Conservation (phyloP, 2,797 vertebrate species). For the Hyperoplus immaculatus region DNA sequence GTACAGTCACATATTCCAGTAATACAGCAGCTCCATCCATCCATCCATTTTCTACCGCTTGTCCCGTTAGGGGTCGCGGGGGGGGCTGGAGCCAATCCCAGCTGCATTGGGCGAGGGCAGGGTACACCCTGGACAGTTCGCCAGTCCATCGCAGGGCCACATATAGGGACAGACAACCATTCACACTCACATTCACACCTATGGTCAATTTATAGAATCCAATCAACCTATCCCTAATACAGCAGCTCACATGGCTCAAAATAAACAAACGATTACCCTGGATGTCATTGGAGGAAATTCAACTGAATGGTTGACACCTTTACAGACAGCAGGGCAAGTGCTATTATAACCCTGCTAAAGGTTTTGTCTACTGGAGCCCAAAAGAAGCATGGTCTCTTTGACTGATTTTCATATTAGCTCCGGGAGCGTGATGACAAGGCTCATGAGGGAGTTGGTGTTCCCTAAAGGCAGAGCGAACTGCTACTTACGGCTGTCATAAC, state of each 20-base stretch:
- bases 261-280: background rate
- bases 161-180: no score
- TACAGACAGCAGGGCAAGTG: background rate
- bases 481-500: constrained; percentile 99
- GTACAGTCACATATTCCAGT: background rate
- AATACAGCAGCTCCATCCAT: background rate
- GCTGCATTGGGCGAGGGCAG: no score
- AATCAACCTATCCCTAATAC: no score
- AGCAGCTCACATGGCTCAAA: background rate
- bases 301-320: background rate
- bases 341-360: background rate
- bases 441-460: constrained; percentile 27
- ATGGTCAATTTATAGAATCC: no score
- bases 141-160: no score
- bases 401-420: constrained; percentile 1
- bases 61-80: no score
- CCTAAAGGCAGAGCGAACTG: constrained; percentile 34
- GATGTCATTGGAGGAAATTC: background rate
- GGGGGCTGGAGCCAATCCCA: no score
- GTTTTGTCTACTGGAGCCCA: background rate
- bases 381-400: background rate
- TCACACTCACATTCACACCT: no score
- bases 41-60: no score
- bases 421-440: constrained; percentile 20
- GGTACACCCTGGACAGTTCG: no score